Evolutionary conservation across 1,140 invertebrate genomes (phyloP).

Genomic region (Acromyrmex heyeri): DNA sequence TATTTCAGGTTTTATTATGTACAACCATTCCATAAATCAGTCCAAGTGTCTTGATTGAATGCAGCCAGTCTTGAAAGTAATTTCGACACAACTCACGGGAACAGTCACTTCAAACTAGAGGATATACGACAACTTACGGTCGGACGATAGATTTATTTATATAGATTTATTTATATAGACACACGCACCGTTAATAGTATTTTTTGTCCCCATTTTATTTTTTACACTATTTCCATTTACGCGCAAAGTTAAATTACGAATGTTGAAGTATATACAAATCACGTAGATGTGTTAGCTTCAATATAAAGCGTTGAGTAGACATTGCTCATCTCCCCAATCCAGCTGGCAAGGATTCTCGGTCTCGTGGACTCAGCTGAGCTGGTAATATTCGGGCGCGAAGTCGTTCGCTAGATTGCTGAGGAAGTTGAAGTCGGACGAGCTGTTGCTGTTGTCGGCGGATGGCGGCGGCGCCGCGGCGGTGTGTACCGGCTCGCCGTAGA

Average conservation of each 20-base stretch:
- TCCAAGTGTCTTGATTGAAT: not conserved
- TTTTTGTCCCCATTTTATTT: not conserved
- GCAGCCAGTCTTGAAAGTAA: constrained; percentile 26
- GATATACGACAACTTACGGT: not conserved
- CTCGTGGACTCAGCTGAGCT: constrained; percentile 88
- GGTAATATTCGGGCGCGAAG: constrained; percentile 96
- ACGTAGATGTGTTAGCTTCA: constrained; percentile 68
- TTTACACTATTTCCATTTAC: constrained; percentile 39
- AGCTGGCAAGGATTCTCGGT: constrained; percentile 78
- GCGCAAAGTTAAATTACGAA: constrained; percentile 17
- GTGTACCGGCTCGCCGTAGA: constrained; percentile 88
- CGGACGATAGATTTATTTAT: too few species aligned
- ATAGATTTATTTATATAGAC: not conserved
- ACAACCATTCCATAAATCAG: constrained; percentile 12
- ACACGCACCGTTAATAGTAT: not conserved
- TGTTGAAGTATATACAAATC: constrained; percentile 57
- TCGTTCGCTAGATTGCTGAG: constrained; percentile 96
- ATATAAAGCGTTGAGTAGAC: constrained; percentile 84
- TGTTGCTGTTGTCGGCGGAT: constrained; percentile 93
- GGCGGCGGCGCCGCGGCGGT: constrained; percentile 85
- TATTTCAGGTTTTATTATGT: constrained; percentile 7
- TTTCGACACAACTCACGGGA: not conserved
- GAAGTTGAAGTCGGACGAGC: constrained; percentile 96
- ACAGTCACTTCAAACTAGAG: not conserved
- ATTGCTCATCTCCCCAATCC: constrained; percentile 85